phyloP scores from a whole-genome alignment of 2,797 vertebrate species.

The Sebastes baramenuke region DNA sequence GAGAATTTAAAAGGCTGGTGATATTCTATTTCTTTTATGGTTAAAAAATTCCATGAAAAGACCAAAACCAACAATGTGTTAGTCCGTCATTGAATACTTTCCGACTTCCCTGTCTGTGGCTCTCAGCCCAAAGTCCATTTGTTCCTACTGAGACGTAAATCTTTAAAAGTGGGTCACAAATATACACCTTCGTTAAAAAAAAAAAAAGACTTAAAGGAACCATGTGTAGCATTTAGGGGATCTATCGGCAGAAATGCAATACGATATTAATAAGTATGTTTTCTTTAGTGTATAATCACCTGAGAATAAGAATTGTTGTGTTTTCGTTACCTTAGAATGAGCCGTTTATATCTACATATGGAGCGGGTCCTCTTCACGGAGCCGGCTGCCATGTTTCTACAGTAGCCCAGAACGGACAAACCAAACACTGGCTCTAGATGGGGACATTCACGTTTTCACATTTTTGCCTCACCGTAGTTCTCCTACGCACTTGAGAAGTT shows the following conservation, averaged over 20 bases:
- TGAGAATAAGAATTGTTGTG: background rate
- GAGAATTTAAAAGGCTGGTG: background rate
- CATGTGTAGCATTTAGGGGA: background rate
- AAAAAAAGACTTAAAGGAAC: background rate
- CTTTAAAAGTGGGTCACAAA: background rate
- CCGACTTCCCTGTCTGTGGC: background rate
- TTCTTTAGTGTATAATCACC: background rate
- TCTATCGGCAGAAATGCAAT: background rate
- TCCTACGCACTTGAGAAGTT: background rate
- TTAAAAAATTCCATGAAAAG: background rate
- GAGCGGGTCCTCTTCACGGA: background rate
- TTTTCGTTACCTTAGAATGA: background rate
- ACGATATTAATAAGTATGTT: background rate
- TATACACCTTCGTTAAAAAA: background rate
- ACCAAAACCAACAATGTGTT: background rate
- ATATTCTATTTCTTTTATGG: background rate
- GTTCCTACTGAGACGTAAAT: background rate
- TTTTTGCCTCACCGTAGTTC: background rate
- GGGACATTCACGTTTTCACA: background rate
- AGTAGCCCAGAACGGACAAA: background rate
- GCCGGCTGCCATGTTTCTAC: background rate
- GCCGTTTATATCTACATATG: background rate
- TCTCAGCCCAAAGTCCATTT: background rate
- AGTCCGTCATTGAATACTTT: background rate
- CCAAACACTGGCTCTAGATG: background rate